Evolutionary conservation across 1,140 invertebrate genomes (phyloP).

Genomic region (Drosophila albomicans): DNA sequence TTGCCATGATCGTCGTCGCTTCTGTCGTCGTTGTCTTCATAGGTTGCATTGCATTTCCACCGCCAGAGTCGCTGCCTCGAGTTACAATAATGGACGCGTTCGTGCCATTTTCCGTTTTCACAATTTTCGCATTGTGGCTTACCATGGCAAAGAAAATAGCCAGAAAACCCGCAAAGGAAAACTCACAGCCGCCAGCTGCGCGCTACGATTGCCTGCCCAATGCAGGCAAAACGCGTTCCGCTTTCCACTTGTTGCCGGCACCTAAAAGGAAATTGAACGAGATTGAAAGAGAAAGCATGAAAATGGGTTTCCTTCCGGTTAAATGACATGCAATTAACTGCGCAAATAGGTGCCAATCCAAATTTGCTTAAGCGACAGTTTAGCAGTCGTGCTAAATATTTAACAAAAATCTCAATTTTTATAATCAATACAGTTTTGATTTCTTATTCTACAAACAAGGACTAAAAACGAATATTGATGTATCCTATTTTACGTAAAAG

Average conservation of each 20-base stretch:
- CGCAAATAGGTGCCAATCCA: conserved; percentile 2
- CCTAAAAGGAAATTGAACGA: conserved; percentile 43
- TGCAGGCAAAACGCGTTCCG: conserved; percentile 13
- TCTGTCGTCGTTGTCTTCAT: conserved; percentile 45
- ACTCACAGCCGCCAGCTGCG: conserved; percentile 71
- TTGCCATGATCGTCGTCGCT: conserved; percentile 52
- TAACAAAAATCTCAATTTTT: too few relatives aligned
- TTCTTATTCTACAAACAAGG: too few relatives aligned
- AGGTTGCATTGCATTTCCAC: conserved; percentile 64
- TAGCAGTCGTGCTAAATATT: too few relatives aligned
- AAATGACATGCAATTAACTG: conserved; percentile 32
- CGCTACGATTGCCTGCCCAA: conserved; percentile 53
- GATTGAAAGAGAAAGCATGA: conserved; percentile 32
- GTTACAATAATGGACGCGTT: conserved; percentile 68
- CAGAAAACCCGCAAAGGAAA: conserved; percentile 29
- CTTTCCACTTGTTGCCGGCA: conserved; percentile 60
- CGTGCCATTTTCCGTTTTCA: conserved; percentile 75
- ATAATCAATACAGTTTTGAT: too few relatives aligned
- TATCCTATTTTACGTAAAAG: too few relatives aligned
- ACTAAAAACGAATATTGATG: too few relatives aligned
- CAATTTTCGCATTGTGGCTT: conserved; percentile 72
- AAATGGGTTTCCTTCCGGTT: conserved; percentile 15
- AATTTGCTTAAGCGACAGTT: background rate
- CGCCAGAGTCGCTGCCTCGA: conserved; percentile 1
- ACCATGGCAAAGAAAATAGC: conserved; percentile 55